phyloP scores from a whole-genome alignment of 2,888 invertebrate species.

The Leistus spinibarbis region DNA sequence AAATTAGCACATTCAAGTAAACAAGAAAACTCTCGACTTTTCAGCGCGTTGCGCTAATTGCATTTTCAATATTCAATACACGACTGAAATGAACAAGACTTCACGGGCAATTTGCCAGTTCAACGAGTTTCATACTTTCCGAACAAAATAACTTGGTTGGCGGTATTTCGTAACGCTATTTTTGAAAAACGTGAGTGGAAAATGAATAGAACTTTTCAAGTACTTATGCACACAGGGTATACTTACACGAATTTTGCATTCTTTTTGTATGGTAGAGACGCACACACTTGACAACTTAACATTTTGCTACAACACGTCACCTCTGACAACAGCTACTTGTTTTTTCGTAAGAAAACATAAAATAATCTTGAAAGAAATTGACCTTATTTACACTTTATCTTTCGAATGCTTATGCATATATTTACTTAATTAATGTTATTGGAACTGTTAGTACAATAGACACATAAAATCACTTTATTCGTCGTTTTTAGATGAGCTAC shows the following conservation, averaged over 20 bases:
- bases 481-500: no score
- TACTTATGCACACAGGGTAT: neutral
- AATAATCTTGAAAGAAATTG: neutral
- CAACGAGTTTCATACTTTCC: neutral
- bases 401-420: neutral
- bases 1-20: neutral
- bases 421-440: neutral
- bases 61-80: slow-evolving; percentile 3
- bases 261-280: slow-evolving; percentile 11
- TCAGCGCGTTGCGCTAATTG: neutral
- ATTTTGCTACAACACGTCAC: slow-evolving; percentile 16
- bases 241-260: neutral
- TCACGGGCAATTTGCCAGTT: neutral
- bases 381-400: neutral
- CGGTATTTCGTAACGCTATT: neutral
- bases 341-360: neutral
- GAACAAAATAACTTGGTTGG: neutral
- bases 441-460: neutral
- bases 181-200: neutral
- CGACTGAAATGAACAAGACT: neutral
- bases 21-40: neutral
- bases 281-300: slow-evolving; percentile 28
- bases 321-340: neutral
- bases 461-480: no score
- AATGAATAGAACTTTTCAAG: neutral